These are phyloP conservation scores for Colossoma macropomum DNA, from an alignment of 2,113 vertebrate genomes.

Conservation along the genomic window DNA sequence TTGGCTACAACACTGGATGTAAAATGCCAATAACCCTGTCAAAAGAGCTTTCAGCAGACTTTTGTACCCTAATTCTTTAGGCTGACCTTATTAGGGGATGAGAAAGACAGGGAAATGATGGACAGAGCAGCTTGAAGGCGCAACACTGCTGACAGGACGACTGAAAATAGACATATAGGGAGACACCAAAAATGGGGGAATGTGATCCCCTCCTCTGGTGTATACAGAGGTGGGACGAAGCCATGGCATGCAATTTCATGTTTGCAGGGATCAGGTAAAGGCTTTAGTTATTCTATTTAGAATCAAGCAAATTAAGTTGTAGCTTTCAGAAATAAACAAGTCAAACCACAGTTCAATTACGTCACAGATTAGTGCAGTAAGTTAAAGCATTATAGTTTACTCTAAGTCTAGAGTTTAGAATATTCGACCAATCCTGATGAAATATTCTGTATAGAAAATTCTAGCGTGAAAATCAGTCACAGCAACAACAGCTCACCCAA, in stretches of 20 bases:
- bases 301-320: background rate
- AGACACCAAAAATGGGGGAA: conserved; percentile 56
- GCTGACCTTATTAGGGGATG: conserved; percentile 25
- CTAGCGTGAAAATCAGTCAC: too few species aligned
- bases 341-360: too few species aligned
- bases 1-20: too few species aligned
- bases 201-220: conserved; percentile 42
- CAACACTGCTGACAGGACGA: conserved; percentile 66
- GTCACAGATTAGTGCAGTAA: too few species aligned
- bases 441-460: too few species aligned
- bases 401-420: too few species aligned
- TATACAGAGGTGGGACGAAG: conserved; percentile 54
- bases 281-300: background rate
- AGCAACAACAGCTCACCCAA: too few species aligned
- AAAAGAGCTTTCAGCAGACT: background rate
- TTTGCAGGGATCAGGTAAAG: background rate
- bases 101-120: conserved; percentile 43
- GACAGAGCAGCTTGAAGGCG: conserved; percentile 52
- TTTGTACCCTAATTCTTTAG: background rate
- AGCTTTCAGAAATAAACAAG: too few species aligned
- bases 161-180: conserved; percentile 67
- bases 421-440: too few species aligned
- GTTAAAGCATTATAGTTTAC: too few species aligned
- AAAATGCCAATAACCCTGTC: too few species aligned
- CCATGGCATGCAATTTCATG: background rate